A percentile compares a stretch with the other conserved stretches of the same genome.
These are phyloP conservation scores for Leptodactylus fuscus DNA, from an alignment of 2,113 vertebrate genomes.

Conservation along the genomic window DNA sequence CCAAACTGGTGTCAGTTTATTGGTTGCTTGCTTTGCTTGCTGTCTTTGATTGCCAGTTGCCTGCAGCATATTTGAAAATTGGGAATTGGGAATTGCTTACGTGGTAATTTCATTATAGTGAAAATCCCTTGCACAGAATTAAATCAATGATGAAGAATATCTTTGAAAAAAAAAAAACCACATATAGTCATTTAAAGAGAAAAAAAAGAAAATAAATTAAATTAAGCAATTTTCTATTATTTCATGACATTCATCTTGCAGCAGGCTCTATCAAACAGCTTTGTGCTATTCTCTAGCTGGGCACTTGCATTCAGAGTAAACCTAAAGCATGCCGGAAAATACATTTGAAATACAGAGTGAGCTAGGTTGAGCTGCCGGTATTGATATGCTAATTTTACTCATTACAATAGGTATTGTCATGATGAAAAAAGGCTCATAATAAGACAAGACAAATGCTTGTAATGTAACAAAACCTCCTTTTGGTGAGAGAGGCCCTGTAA, in stretches of 20 bases:
- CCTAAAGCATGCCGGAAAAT: not conserved
- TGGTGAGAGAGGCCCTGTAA: not conserved
- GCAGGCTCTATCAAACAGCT: not conserved
- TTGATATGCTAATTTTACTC: constrained; percentile 30
- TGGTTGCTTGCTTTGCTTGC: too few species aligned
- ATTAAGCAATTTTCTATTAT: not conserved
- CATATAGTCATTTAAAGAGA: not conserved
- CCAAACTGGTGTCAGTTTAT: too few species aligned
- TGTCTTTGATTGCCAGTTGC: too few species aligned
- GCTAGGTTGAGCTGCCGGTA: not conserved
- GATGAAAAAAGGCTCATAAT: constrained; percentile 21
- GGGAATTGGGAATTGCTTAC: too few species aligned
- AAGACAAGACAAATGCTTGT: not conserved
- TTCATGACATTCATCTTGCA: not conserved
- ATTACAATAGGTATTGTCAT: constrained; percentile 17
- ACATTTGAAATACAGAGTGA: not conserved
- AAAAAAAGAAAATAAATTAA: not conserved
- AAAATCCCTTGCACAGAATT: too few species aligned
- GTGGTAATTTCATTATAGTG: too few species aligned
- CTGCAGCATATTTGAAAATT: too few species aligned
- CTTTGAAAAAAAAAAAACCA: not conserved
- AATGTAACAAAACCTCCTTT: not conserved
- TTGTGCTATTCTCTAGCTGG: not conserved
- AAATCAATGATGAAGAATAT: too few species aligned
- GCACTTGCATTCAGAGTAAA: not conserved